Evolutionary conservation across 2,113 vertebrate genomes (phyloP), one percentile per base, ranked within the genome.

Genomic region (Amphiprion percula): DNA sequence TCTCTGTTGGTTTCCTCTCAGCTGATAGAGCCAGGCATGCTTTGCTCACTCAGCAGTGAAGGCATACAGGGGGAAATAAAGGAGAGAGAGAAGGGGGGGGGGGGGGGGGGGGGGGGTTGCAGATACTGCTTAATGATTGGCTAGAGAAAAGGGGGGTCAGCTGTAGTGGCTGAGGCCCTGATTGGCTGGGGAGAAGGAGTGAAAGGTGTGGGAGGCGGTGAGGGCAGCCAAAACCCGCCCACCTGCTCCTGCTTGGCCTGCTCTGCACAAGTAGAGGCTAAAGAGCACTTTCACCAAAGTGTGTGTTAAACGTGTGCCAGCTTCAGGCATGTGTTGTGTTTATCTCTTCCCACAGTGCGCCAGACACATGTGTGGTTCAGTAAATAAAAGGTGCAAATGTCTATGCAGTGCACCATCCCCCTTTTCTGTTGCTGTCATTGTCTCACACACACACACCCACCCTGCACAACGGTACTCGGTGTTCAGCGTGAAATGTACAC

Each of bases 41-140:
- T 93, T 92, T 91, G 92, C 94, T 91, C 93, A 91, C 92, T 94
- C 94, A 95, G 95, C 93, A 94, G 80, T 89, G 91, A 94, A 87
- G 87, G 89, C 93, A 93, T 81, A 87, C 81, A 88, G 87, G 74
- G 61, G 49, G 67, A 67, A 68, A 63, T 37, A 37, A 37, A 37
- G 33, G 33, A 37, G 33, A 37, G 33, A 6, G n/a, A n/a, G n/a
- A 1, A 33, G 4, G 7, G 30, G 52, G 19, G n/a, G 24, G 28
- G 65, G 39, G 47, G 33, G 46, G 49, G 26, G 58, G 68, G 28
- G 17, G 54, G 64, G 52, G 64, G 65, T 14, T 19, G 9, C 7
- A 1, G 7, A 4, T 10, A 39, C 26, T 33, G 28, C 17, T 10
- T 59, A 53, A 63, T 71, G 76, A 90, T 90, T 91, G 91, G 92